Evolutionary conservation across 2,113 vertebrate genomes (phyloP).

Genomic region (Zosterops hypoxanthus): DNA sequence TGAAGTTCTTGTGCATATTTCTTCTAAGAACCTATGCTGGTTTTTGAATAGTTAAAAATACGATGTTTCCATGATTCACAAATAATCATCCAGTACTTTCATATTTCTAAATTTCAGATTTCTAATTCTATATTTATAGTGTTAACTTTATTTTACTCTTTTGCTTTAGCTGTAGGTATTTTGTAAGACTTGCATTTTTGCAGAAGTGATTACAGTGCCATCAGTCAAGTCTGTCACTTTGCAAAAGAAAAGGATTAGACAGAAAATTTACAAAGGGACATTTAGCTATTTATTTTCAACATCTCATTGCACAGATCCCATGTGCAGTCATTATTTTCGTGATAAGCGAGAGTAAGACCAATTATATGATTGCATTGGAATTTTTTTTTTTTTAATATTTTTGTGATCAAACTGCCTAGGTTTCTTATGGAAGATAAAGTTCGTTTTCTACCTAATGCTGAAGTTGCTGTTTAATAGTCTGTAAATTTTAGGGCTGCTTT

Average conservation of each 20-base stretch:
- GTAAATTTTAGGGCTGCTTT: not conserved
- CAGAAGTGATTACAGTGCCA: not conserved
- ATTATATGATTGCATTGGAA: not conserved
- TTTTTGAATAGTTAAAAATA: not conserved
- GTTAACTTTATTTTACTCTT: not conserved
- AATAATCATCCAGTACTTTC: not conserved
- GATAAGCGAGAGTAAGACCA: not conserved
- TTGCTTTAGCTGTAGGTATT: not conserved
- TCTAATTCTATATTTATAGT: not conserved
- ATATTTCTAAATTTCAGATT: not conserved
- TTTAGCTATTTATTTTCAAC: not conserved
- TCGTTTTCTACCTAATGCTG: not conserved
- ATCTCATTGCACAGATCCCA: not conserved
- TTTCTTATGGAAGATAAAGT: not conserved
- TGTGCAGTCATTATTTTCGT: not conserved
- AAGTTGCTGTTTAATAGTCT: conserved; percentile 20
- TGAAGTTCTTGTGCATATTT: not conserved
- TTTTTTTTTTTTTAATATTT: not conserved
- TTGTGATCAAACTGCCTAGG: not conserved
- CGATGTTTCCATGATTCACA: not conserved
- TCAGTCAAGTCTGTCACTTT: not conserved
- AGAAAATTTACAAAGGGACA: not conserved
- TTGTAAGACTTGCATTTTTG: not conserved
- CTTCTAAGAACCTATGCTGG: not conserved
- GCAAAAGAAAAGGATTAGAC: not conserved